Evolutionary conservation across 2,797 vertebrate species (phyloP).

Genomic region (Betta splendens): DNA sequence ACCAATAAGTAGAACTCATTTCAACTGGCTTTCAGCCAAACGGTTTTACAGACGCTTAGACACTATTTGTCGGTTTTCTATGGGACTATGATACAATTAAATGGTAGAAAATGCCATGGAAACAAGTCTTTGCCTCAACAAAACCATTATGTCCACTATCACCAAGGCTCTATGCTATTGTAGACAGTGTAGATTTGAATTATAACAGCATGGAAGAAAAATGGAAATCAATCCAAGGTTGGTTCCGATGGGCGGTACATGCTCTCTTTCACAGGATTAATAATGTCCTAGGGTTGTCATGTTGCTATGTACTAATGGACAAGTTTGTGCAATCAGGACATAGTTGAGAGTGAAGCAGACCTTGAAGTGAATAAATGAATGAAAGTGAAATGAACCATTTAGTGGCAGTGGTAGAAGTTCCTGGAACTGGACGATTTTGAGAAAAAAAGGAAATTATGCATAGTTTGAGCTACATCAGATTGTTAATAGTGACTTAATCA

Average conservation of each 20-base stretch:
- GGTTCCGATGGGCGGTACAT: constrained; percentile 14
- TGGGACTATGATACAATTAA: constrained; percentile 20
- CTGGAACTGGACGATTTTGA: no score
- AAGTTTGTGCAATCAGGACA: no score
- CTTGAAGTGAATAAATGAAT: no score
- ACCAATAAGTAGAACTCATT: neutral
- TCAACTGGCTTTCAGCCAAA: constrained; percentile 1
- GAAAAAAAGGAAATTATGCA: no score
- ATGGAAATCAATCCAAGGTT: constrained; percentile 15
- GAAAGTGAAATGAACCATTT: no score
- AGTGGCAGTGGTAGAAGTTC: no score
- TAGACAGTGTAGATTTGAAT: constrained; percentile 27
- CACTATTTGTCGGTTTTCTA: constrained; percentile 20
- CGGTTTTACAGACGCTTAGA: neutral
- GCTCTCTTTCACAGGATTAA: constrained; percentile 27
- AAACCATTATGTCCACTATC: constrained; percentile 28
- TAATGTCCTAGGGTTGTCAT: constrained; percentile 5
- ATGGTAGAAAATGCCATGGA: constrained; percentile 10
- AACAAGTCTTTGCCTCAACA: constrained; percentile 32
- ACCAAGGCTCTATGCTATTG: constrained; percentile 26
- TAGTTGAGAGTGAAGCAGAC: no score
- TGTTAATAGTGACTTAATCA: no score
- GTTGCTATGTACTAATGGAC: no score
- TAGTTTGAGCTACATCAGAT: no score
- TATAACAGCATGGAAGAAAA: constrained; percentile 16